Evolutionary conservation across 2,888 invertebrate species (phyloP), one percentile per base, ranked within the genome.

Genomic region (Eupeodes luniger): DNA sequence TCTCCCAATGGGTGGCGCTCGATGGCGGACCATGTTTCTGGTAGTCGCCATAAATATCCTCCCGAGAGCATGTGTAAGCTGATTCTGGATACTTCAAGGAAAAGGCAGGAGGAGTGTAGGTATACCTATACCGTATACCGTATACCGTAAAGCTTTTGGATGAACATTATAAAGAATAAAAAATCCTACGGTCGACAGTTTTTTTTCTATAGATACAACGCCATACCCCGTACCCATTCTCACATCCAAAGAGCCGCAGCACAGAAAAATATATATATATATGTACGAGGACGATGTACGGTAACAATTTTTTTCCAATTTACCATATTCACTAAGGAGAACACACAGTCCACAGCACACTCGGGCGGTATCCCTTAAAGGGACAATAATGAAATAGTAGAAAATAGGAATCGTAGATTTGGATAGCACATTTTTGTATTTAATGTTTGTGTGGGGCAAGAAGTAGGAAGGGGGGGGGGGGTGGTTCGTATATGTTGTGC

Each of bases 351-450:
- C 36, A 44, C 75, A 27, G 55, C 51, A 40, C 49, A 80, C 62
- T 77, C 87, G 36, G 44, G 51, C 51, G 64, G 78, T 64, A 78
- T 77, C 64, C 81, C 81, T 81, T 85, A 78, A 81, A 85, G 88
- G 78, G 85, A 88, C 88, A 78, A 85, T 88, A 88, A 88, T 88
- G 88, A 88, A 88, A 85, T 88, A 78, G 81, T 88, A 67, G 67
- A 81, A 74, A 64, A 69, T 64, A 74, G 59, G 84, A 85, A 85
- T 47, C 67, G 64, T 69, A 78, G 78, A 74, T 77, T 57, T 11
- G 75, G 49, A 66, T 51, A 53, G 66, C 78, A 66, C 53, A 12
- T 12, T 62, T 34, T 69, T 44, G 64, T 74, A 66, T 78, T 80
- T 70, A 36, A 51, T 44, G 64, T 70, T 44, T 51, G 61, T 51